Evolutionary conservation across 2,113 vertebrate species (phyloP), one percentile per base, ranked within the genome.

Genomic region (Halichoeres trimaculatus): DNA sequence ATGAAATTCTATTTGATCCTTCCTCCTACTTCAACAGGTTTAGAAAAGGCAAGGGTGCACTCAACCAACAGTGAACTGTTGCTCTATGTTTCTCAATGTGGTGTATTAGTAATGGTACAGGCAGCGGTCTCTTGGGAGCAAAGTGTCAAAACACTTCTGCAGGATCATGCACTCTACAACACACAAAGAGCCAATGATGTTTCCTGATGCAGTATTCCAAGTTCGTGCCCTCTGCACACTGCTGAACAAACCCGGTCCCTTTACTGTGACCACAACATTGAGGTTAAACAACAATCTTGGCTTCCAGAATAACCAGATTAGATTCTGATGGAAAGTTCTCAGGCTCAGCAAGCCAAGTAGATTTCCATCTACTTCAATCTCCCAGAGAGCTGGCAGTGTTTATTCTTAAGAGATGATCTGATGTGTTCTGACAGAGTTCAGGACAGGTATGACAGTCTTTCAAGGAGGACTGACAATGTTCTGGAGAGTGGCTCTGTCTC

Each of bases 381-480:
- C n/a, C 52, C 8, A 23, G 41, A 12, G 10, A 43, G 7, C 34
- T 58, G 40, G 34, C 57, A 35, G 24, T 22, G 13, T 38, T 24
- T 16, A 22, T 48, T 30, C 3, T 6, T 12, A n/a, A 6, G 56
- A 51, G 14, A 14, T 35, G 55, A 80, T 40, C 2, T 3, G 51
- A 72, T 80, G 1, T 58, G 61, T 67, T 65, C 14, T 57, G 76
- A 76, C 68, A 54, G 24, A 23, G 57, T 36, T 48, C 67, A 36
- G 47, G 55, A 66, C 58, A 17, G 16, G 22, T 30, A 11, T 51
- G 69, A 69, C 35, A 45, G 17, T 14, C 6, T n/a, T 74, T 22
- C 51, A 19, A 35, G 26, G 47, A 66, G 38, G 64, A 53, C 8
- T 68, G 69, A 43, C 45, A 71, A 10, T 10, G 22, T 36, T 71